Conservation (phyloP, 2,888 invertebrate species). For the Nebria salina region DNA sequence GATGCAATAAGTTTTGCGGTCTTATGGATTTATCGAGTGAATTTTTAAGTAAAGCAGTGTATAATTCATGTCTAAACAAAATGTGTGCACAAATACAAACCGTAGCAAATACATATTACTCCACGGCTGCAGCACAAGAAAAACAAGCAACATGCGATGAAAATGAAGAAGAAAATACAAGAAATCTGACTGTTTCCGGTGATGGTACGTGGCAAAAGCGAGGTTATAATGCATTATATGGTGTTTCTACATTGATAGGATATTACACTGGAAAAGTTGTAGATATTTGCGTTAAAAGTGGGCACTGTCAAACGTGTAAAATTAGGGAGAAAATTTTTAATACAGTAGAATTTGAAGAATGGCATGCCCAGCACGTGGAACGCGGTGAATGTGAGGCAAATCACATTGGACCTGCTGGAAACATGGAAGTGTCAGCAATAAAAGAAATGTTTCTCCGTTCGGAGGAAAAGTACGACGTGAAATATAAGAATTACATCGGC, state of each 20-base stretch:
- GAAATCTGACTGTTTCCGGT: conserved; percentile 50
- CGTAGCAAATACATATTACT: too few species aligned
- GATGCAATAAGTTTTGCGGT: conserved; percentile 49
- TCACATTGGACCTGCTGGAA: too few species aligned
- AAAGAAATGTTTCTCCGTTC: too few species aligned
- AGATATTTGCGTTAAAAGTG: conserved; percentile 47
- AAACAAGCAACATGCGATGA: neutral
- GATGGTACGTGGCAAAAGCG: conserved; percentile 52
- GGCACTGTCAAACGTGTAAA: conserved; percentile 45
- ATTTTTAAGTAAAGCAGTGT: conserved; percentile 50
- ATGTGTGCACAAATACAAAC: conserved; percentile 39
- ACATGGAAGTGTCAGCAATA: too few species aligned
- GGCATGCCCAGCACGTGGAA: conserved; percentile 21
- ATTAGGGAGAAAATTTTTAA: conserved; percentile 47
- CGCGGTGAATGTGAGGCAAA: too few species aligned
- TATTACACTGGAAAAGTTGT: conserved; percentile 48
- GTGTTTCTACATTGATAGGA: conserved; percentile 47
- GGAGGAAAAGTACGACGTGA: neutral
- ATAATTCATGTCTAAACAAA: conserved; percentile 45
- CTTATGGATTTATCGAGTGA: conserved; percentile 49
- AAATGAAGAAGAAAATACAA: neutral
- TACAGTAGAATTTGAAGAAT: conserved; percentile 43
- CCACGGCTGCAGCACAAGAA: conserved; percentile 37
- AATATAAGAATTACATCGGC: conserved; percentile 43
- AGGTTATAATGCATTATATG: conserved; percentile 37